A percentile compares a stretch with the other conserved stretches of the same genome.
These are phyloP conservation scores for Hoplostethus mediterraneus DNA, from an alignment of 2,797 vertebrate species.

Conservation along the genomic window DNA sequence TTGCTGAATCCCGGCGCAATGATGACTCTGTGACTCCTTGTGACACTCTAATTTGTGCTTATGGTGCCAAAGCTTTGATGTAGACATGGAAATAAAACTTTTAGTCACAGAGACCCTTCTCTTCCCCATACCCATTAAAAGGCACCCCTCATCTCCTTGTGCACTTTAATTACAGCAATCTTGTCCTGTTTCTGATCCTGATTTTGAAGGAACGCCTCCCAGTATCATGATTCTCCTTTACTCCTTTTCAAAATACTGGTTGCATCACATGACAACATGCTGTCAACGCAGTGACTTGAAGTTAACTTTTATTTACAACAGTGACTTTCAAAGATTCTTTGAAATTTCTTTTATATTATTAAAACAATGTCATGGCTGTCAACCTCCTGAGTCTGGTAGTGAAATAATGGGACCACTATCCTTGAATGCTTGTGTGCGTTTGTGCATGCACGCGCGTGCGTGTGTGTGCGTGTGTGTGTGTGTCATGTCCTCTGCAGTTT, in stretches of 20 bases:
- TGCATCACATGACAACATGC: slow-evolving; percentile 26
- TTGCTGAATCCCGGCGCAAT: slow-evolving; percentile 66
- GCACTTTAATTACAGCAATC: slow-evolving; percentile 68
- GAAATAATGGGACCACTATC: neutral
- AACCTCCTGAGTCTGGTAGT: slow-evolving; percentile 1
- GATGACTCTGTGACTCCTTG: slow-evolving; percentile 74
- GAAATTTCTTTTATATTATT: slow-evolving; percentile 11
- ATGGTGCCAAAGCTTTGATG: slow-evolving; percentile 74
- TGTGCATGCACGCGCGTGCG: slow-evolving; percentile 4
- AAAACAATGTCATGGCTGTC: slow-evolving; percentile 10
- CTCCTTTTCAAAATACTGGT: slow-evolving; percentile 27
- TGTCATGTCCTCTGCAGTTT: slow-evolving; percentile 1
- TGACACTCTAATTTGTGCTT: slow-evolving; percentile 80
- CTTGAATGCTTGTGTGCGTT: slow-evolving; percentile 5
- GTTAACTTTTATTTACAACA: neutral
- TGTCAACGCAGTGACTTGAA: slow-evolving; percentile 26
- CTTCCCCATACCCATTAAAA: slow-evolving; percentile 61
- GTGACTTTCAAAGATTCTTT: neutral
- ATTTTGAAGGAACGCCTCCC: slow-evolving; percentile 38
- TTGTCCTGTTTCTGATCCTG: slow-evolving; percentile 57
- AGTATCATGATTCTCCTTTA: neutral
- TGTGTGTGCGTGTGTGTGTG: slow-evolving; percentile 3
- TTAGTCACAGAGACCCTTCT: slow-evolving; percentile 70
- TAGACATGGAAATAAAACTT: slow-evolving; percentile 72
- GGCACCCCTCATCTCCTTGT: slow-evolving; percentile 62